Evolutionary conservation across 1,140 invertebrate genomes (phyloP).

Genomic region (Drosophila asahinai): DNA sequence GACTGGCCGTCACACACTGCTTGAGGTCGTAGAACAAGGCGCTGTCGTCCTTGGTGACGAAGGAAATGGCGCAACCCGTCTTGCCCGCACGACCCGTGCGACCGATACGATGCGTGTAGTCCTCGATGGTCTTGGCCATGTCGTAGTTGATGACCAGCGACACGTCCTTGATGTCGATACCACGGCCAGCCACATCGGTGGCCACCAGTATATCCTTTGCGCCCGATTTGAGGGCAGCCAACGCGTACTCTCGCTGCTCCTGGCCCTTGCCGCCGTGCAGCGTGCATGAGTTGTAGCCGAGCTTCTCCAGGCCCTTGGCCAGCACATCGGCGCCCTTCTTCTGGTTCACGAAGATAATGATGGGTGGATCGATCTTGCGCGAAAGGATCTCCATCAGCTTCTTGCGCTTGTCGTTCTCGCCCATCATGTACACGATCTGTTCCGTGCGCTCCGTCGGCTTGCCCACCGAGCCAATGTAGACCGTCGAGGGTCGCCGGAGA

Average conservation of each 20-base stretch:
- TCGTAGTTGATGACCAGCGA: slow-evolving; percentile 99
- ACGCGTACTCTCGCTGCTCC: slow-evolving; percentile 99
- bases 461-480: slow-evolving; percentile 99
- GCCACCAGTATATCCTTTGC: slow-evolving; percentile 99
- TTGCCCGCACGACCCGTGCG: slow-evolving; percentile 99
- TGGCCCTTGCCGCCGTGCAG: slow-evolving; percentile 99
- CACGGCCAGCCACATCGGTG: slow-evolving; percentile 99
- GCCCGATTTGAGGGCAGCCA: slow-evolving; percentile 97
- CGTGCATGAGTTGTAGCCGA: slow-evolving; percentile 98
- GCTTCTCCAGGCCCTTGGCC: slow-evolving; percentile 98
- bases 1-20: slow-evolving; percentile 94
- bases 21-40: slow-evolving; percentile 98
- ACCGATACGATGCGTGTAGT: slow-evolving; percentile 99
- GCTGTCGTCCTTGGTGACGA: slow-evolving; percentile 98
- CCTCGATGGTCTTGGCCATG: slow-evolving; percentile 99
- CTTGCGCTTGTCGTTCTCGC: slow-evolving; percentile 96
- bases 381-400: slow-evolving; percentile 95
- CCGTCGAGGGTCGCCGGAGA: slow-evolving; percentile 97
- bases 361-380: slow-evolving; percentile 96
- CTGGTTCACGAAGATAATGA: slow-evolving; percentile 99
- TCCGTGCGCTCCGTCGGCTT: slow-evolving; percentile 99
- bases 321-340: slow-evolving; percentile 99
- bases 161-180: slow-evolving; percentile 99
- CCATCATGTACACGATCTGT: slow-evolving; percentile 98
- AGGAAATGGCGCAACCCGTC: slow-evolving; percentile 97